Evolutionary conservation across 2,888 invertebrate species (phyloP), one percentile per base, ranked within the genome.

Genomic region (Falcaria lacertinaria): DNA sequence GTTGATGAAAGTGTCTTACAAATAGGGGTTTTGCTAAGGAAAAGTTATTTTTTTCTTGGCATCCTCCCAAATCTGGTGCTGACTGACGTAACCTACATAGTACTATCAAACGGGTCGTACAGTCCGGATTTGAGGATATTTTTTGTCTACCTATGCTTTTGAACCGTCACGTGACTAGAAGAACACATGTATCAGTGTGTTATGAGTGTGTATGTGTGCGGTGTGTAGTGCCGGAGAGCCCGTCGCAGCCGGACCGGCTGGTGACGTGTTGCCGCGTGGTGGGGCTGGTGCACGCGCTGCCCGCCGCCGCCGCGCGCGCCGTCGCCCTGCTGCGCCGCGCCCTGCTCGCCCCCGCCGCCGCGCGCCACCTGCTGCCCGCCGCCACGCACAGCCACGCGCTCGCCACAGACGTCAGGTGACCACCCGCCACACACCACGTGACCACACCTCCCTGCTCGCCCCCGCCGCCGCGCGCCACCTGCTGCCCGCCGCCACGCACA

Each of bases 381-480:
- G 91, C 96, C 57, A 92, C 94, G 1, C 91, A 92, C 5, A 90
- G 93, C 0, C 91, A 93, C 15, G 91, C 92, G 15, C 90, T 95
- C 5, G 93, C 93, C 15, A 92, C 95, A 0, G 89, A 91, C 39
- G 92, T 97, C 41, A 78, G 83, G 81, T 76, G 15, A 2, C 15
- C 14, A 2, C 32, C 6, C n/a, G n/a, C n/a, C n/a, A n/a, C n/a
- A n/a, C n/a, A n/a, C n/a, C n/a, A n/a, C n/a, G n/a, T n/a, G n/a
- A n/a, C n/a, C n/a, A n/a, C n/a, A n/a, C n/a, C n/a, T n/a, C 80
- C 28, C 60, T 73, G 16, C 60, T 57, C 28, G 44, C 75, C 52
- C 75, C 97, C 16, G 93, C 93, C 34, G 92, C 95, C 42, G 93
- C 96, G 47, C 90, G 94, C 0, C 92, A 93, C 11, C 91, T 93